Evolutionary conservation across 2,797 vertebrate genomes (phyloP).

Genomic region (Loriculus beryllinus): DNA sequence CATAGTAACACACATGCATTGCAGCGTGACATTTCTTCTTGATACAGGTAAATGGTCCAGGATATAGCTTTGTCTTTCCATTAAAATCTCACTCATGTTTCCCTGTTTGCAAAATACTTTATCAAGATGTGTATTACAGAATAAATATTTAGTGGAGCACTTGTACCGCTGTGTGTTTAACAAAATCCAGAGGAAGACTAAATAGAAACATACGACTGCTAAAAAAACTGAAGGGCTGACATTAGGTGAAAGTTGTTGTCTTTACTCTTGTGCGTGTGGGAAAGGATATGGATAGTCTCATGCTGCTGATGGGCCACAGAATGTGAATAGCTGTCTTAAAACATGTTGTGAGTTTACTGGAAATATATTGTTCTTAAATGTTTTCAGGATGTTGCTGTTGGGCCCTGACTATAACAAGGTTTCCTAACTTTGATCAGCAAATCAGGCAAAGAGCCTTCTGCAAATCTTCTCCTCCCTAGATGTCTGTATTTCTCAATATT

Average conservation of each 20-base stretch:
- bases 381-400: background rate
- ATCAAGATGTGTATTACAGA: background rate
- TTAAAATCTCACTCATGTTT: background rate
- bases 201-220: background rate
- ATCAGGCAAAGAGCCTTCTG: background rate
- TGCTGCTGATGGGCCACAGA: background rate
- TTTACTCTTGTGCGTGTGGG: background rate
- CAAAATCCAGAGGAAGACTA: background rate
- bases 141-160: background rate
- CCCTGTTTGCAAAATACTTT: background rate
- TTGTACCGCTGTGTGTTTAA: background rate
- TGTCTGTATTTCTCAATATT: background rate
- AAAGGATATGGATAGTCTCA: background rate
- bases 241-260: background rate
- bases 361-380: background rate
- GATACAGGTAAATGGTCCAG: slow-evolving; percentile 21
- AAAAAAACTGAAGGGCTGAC: background rate
- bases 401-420: background rate
- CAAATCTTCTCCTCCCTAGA: background rate
- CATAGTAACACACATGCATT: background rate
- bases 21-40: background rate
- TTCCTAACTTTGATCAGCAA: background rate
- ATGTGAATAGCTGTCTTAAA: background rate
- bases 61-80: background rate
- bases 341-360: background rate